Percentiles rank a stretch among this genome's conserved stretches.
Evolutionary conservation across 2,113 vertebrate genomes (phyloP).

Genomic region (Misgurnus mizolepis): DNA sequence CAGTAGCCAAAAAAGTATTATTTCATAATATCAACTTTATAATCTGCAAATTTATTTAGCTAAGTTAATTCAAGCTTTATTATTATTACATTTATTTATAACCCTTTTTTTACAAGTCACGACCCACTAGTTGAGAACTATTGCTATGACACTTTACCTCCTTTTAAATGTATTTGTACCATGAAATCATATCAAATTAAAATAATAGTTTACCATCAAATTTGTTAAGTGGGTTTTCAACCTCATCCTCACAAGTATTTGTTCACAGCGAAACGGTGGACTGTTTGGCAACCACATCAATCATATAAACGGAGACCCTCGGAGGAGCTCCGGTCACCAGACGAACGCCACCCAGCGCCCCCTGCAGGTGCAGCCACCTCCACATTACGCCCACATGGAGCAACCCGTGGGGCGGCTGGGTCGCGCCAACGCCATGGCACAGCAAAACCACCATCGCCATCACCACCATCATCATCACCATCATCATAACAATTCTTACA

Average conservation of each 20-base stretch:
- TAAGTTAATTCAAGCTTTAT: too few species aligned
- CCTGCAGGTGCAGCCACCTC: slow-evolving; percentile 93
- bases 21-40: too few species aligned
- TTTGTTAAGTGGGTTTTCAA: slow-evolving; percentile 3
- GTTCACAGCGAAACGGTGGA: slow-evolving; percentile 91
- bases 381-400: slow-evolving; percentile 87
- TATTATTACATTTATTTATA: too few species aligned
- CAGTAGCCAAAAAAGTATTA: too few species aligned
- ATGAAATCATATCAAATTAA: slow-evolving; percentile 58
- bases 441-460: slow-evolving; percentile 82
- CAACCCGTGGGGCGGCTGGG: slow-evolving; percentile 83
- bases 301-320: slow-evolving; percentile 90
- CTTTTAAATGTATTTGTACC: slow-evolving; percentile 68
- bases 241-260: slow-evolving; percentile 65
- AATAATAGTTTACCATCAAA: neutral
- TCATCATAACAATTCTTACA: slow-evolving; percentile 86
- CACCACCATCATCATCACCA: slow-evolving; percentile 87
- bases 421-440: slow-evolving; percentile 87
- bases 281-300: slow-evolving; percentile 96
- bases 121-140: too few species aligned
- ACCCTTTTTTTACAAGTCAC: too few species aligned
- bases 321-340: slow-evolving; percentile 86
- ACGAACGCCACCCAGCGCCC: slow-evolving; percentile 96
- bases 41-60: too few species aligned
- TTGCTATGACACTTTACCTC: slow-evolving; percentile 59